Percentiles rank a stretch among this genome's conserved stretches.
Conservation (phyloP, 2,888 invertebrate species). For the Leptura quadrifasciata region DNA sequence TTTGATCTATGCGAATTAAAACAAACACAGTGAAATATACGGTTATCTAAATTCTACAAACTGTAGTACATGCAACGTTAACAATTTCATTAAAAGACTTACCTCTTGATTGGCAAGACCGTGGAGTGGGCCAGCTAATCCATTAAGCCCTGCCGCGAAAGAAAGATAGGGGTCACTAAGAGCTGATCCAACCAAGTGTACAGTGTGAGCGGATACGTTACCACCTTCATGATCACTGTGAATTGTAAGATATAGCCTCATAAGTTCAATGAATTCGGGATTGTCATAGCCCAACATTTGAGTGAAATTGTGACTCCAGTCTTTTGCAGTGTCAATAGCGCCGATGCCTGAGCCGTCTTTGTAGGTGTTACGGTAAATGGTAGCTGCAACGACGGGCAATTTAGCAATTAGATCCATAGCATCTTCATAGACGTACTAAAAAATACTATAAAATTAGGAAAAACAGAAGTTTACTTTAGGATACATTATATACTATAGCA, state of each 20-base stretch:
- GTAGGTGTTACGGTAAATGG: conserved; percentile 93
- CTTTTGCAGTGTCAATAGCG: conserved; percentile 90
- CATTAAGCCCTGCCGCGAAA: conserved; percentile 94
- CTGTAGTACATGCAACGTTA: background rate
- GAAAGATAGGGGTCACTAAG: conserved; percentile 95
- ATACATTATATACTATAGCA: too few relatives aligned
- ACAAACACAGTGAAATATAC: too few relatives aligned
- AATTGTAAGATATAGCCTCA: conserved; percentile 94
- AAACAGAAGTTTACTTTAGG: too few relatives aligned
- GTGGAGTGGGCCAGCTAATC: conserved; percentile 96
- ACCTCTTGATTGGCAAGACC: conserved; percentile 96
- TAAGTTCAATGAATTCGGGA: conserved; percentile 89
- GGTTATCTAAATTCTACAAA: too few relatives aligned
- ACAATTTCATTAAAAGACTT: conserved; percentile 44
- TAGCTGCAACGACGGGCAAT: conserved; percentile 94
- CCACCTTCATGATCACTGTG: conserved; percentile 98
- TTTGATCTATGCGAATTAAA: too few relatives aligned
- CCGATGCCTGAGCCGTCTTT: conserved; percentile 90
- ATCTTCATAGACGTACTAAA: conserved; percentile 88
- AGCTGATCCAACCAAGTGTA: conserved; percentile 95
- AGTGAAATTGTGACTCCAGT: conserved; percentile 95
- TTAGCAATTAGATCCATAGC: conserved; percentile 97
- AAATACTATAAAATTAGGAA: conserved; percentile 23
- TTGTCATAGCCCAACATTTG: conserved; percentile 94
- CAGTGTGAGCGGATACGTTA: conserved; percentile 96